These are phyloP conservation scores for Pogonus chalceus DNA, from an alignment of 1,140 invertebrate species.

Conservation along the genomic window DNA sequence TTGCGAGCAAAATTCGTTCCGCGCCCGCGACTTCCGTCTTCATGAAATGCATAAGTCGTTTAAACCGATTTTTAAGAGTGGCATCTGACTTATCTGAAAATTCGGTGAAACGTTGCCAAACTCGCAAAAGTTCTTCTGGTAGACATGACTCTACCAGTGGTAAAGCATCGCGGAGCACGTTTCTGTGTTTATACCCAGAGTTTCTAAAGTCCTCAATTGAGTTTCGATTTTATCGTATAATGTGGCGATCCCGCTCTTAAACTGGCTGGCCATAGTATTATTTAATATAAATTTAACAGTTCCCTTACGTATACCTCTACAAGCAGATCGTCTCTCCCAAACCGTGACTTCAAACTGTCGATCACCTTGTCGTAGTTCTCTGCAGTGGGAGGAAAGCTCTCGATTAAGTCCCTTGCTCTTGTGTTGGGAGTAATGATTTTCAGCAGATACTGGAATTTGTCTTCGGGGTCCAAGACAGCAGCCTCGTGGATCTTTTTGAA, in stretches of 20 bases:
- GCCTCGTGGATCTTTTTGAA: conserved; percentile 28
- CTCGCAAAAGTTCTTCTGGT: conserved; percentile 23
- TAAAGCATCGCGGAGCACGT: conserved; percentile 26
- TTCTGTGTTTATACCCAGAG: conserved; percentile 25
- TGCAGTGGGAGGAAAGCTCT: conserved; percentile 21
- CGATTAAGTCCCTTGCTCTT: no score
- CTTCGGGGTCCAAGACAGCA: conserved; percentile 15
- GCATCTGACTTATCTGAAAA: neutral
- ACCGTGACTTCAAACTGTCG: conserved; percentile 22
- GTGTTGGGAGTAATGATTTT: conserved; percentile 18
- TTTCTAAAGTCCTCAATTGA: conserved; percentile 27
- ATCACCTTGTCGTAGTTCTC: conserved; percentile 25
- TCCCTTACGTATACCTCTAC: conserved; percentile 30
- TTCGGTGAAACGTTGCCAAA: conserved; percentile 20
- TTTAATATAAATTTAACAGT: conserved; percentile 19
- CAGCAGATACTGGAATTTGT: conserved; percentile 26
- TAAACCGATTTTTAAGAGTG: neutral
- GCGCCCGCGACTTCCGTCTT: neutral
- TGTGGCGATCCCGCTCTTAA: neutral
- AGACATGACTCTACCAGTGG: conserved; percentile 27
- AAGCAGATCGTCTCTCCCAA: conserved; percentile 25
- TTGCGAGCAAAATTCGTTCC: neutral
- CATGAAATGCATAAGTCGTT: neutral
- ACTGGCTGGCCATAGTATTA: conserved; percentile 5
- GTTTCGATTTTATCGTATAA: conserved; percentile 16